phyloP scores from a whole-genome alignment of 2,888 invertebrate species.

The Nebria salina region DNA sequence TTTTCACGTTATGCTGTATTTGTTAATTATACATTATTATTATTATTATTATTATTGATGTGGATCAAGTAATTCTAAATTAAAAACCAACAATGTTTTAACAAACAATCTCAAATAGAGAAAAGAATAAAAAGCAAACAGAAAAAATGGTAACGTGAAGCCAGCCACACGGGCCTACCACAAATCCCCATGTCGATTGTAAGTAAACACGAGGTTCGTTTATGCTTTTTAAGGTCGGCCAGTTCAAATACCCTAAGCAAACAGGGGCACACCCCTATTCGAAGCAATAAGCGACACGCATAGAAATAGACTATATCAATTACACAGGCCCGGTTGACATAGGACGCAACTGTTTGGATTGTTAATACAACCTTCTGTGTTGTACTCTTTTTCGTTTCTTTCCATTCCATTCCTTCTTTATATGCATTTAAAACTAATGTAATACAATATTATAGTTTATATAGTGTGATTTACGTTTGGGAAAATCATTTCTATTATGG shows the following conservation, averaged over 20 bases:
- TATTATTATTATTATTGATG: no score
- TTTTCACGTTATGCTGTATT: no score
- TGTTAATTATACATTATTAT: no score
- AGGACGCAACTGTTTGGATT: conserved; percentile 25
- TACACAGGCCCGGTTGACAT: conserved; percentile 24
- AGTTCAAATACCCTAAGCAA: conserved; percentile 59
- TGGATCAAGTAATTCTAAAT: no score
- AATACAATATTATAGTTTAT: conserved; percentile 31
- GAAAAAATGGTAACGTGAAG: conserved; percentile 33
- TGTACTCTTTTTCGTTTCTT: not conserved
- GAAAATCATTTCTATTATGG: conserved; percentile 17
- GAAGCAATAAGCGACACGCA: conserved; percentile 22
- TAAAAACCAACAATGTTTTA: not conserved
- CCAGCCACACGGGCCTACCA: conserved; percentile 25
- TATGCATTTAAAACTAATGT: conserved; percentile 30
- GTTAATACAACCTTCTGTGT: conserved; percentile 32
- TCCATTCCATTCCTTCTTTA: conserved; percentile 1
- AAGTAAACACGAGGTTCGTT: conserved; percentile 48
- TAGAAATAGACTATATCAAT: conserved; percentile 37
- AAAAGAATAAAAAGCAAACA: not conserved
- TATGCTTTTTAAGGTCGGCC: conserved; percentile 57
- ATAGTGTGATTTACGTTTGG: conserved; percentile 36
- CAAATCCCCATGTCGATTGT: conserved; percentile 38
- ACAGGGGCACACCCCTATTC: conserved; percentile 46
- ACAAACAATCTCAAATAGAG: not conserved